Evolutionary conservation across 2,888 invertebrate species (phyloP).

Genomic region (Nineta flava): DNA sequence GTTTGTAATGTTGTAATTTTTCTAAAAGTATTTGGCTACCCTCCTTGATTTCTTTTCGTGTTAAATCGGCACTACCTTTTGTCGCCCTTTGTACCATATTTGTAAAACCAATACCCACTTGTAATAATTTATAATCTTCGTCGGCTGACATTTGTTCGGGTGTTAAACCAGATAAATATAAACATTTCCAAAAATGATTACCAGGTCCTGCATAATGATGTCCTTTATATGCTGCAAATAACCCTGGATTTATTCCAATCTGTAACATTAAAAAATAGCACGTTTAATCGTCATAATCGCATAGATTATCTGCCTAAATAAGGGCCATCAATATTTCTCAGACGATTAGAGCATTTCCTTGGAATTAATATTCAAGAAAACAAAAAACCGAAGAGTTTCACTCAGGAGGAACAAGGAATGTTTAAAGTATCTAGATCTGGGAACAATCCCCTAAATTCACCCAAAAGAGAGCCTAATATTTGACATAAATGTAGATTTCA

Average conservation of each 20-base stretch:
- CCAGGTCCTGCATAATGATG: slow-evolving; percentile 98
- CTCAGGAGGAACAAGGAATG: too few relatives aligned
- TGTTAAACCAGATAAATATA: slow-evolving; percentile 86
- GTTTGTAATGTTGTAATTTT: slow-evolving; percentile 80
- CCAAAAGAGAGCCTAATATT: too few relatives aligned
- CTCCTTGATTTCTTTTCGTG: slow-evolving; percentile 85
- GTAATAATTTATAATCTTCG: slow-evolving; percentile 84
- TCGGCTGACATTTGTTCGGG: slow-evolving; percentile 92
- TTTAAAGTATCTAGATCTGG: too few relatives aligned
- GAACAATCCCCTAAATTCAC: too few relatives aligned
- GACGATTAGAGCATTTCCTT: too few relatives aligned
- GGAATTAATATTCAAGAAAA: too few relatives aligned
- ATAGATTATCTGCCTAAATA: neutral
- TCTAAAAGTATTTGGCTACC: slow-evolving; percentile 77
- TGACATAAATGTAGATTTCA: too few relatives aligned
- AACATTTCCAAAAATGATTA: slow-evolving; percentile 98
- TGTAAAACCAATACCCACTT: slow-evolving; percentile 94
- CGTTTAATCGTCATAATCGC: neutral
- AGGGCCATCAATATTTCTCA: neutral
- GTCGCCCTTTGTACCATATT: slow-evolving; percentile 95
- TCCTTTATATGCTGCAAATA: slow-evolving; percentile 94
- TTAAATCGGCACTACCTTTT: slow-evolving; percentile 89
- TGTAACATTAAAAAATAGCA: slow-evolving; percentile 28
- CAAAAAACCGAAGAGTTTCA: too few relatives aligned
- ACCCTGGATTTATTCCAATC: slow-evolving; percentile 96